These are phyloP conservation scores for Eptesicus fuscus DNA, from an alignment of 2,113 vertebrate genomes.

Conservation along the genomic window DNA sequence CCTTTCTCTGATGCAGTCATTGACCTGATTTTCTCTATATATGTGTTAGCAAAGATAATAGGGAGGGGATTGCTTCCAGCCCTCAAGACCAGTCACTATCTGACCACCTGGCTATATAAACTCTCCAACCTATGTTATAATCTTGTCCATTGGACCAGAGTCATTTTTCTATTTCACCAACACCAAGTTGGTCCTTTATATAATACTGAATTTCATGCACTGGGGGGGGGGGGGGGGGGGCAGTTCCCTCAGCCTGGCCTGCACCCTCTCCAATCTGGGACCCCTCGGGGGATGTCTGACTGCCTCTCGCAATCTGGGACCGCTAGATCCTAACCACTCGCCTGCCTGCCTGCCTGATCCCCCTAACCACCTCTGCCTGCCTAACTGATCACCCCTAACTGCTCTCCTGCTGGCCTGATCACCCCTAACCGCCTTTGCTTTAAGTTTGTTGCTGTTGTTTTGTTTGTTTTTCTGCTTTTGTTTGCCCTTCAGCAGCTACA, in stretches of 20 bases:
- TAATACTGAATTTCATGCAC: too few species aligned
- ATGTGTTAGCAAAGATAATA: background rate
- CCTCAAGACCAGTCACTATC: background rate
- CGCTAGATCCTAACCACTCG: too few species aligned
- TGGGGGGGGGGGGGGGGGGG: rapidly evolving
- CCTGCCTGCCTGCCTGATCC: too few species aligned
- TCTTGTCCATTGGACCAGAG: background rate
- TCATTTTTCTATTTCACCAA: background rate
- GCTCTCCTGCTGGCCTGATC: too few species aligned
- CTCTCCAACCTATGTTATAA: background rate
- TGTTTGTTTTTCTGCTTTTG: background rate
- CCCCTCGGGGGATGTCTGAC: too few species aligned
- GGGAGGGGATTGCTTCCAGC: background rate
- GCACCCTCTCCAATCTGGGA: too few species aligned
- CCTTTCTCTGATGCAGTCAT: background rate
- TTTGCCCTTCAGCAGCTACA: background rate
- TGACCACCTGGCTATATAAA: background rate
- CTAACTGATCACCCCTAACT: too few species aligned
- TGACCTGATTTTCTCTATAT: background rate
- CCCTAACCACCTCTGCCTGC: too few species aligned
- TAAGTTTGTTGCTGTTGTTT: background rate
- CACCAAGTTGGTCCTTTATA: background rate
- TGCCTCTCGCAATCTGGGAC: too few species aligned
- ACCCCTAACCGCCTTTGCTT: background rate
- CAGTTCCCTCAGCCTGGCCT: too few species aligned